Conservation (phyloP, 2,797 vertebrate species). For the Aplochiton taeniatus region DNA sequence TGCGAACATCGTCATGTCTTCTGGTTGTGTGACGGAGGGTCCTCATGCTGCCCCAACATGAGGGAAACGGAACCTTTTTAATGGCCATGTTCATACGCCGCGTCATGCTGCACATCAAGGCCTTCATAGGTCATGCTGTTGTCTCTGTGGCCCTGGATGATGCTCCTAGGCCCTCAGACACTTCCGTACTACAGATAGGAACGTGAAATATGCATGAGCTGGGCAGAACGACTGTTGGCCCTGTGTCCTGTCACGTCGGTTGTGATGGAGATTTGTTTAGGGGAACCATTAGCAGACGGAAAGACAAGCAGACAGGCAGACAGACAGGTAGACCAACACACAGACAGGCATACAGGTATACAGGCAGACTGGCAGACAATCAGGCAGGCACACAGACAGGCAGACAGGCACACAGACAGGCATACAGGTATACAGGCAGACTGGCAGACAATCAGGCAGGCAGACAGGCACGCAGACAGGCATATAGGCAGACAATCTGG, state of each 20-base stretch:
- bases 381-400: too few relatives aligned
- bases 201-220: constrained; percentile 28
- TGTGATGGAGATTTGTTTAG: background rate
- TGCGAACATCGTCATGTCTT: constrained; percentile 20
- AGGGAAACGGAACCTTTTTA: background rate
- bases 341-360: too few relatives aligned
- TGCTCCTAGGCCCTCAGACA: background rate
- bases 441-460: too few relatives aligned
- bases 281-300: background rate
- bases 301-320: background rate
- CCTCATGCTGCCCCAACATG: constrained; percentile 11
- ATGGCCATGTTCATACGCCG: background rate
- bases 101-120: constrained; percentile 16
- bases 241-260: background rate
- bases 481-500: too few relatives aligned
- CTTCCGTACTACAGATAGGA: constrained; percentile 7
- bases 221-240: background rate
- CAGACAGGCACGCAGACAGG: too few relatives aligned
- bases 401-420: too few relatives aligned
- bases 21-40: constrained; percentile 9
- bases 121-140: constrained; percentile 19
- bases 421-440: constrained; percentile 1
- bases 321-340: too few relatives aligned
- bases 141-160: background rate
- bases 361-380: constrained; percentile 2